Evolutionary conservation across 2,888 invertebrate genomes (phyloP).

Genomic region (Electrophaes corylata): DNA sequence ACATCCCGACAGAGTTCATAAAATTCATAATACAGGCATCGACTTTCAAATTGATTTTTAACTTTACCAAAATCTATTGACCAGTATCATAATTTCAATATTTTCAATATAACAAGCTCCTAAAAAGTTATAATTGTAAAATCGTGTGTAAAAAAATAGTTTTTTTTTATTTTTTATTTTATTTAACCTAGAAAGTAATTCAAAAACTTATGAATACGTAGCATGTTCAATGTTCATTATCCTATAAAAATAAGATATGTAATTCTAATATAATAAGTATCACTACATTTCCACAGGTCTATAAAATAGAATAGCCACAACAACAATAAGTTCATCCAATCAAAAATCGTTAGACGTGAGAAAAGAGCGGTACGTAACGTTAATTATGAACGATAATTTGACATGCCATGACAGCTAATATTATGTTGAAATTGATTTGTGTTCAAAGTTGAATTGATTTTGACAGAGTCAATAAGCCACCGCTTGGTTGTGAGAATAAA

Average conservation of each 20-base stretch:
- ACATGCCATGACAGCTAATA: slow-evolving; percentile 80
- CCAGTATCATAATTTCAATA: no score
- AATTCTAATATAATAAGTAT: slow-evolving; percentile 9
- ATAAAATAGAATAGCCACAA: slow-evolving; percentile 44
- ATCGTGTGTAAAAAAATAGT: no score
- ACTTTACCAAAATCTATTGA: no score
- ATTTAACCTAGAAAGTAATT: not conserved
- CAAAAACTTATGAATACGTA: not conserved
- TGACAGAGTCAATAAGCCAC: slow-evolving; percentile 83
- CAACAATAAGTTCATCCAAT: slow-evolving; percentile 54
- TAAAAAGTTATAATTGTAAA: no score
- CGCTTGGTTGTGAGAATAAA: slow-evolving; percentile 58
- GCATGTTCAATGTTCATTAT: not conserved
- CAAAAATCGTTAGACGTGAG: slow-evolving; percentile 65
- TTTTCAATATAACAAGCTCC: no score
- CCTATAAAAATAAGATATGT: not conserved
- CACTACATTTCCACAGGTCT: slow-evolving; percentile 20
- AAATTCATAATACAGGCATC: not conserved
- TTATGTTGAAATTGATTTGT: slow-evolving; percentile 81
- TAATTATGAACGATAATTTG: slow-evolving; percentile 79
- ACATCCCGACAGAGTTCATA: not conserved
- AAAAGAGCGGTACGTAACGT: slow-evolving; percentile 63
- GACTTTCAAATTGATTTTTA: no score
- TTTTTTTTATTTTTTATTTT: no score
- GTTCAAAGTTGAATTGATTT: slow-evolving; percentile 81